phyloP scores from a whole-genome alignment of 1,140 invertebrate species.

The Diploscapter pachys region DNA sequence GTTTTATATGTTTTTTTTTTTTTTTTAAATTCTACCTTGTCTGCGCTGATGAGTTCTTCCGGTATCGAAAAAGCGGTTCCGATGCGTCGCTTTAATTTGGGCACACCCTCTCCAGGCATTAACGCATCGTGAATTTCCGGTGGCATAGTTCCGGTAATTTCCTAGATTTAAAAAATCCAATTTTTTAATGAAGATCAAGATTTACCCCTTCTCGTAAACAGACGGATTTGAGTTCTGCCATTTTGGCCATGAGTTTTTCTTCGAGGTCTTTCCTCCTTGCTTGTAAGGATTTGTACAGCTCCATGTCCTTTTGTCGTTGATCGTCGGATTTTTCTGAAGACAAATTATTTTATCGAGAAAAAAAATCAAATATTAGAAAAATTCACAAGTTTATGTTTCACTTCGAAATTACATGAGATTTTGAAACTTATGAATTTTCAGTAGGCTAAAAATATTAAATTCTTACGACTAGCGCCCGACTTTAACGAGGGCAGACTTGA shows the following conservation, averaged over 20 bases:
- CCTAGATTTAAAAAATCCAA: constrained; percentile 44
- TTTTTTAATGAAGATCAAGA: too few species aligned
- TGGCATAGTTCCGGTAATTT: constrained; percentile 77
- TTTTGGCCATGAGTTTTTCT: constrained; percentile 71
- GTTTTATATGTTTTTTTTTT: too few species aligned
- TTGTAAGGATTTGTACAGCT: too few species aligned
- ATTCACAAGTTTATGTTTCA: too few species aligned
- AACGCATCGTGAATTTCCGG: constrained; percentile 73
- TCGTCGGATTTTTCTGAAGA: constrained; percentile 52
- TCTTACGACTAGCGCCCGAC: constrained; percentile 5
- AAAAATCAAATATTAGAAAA: too few species aligned
- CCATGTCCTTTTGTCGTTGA: constrained; percentile 32
- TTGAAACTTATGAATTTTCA: too few species aligned
- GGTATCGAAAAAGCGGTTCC: constrained; percentile 72
- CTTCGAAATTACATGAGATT: too few species aligned
- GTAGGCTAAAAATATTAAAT: too few species aligned
- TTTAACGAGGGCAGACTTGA: constrained; percentile 57
- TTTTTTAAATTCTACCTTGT: constrained; percentile 65
- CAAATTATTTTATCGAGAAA: too few species aligned
- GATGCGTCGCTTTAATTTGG: constrained; percentile 68
- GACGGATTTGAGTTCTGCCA: constrained; percentile 74
- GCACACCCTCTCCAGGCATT: constrained; percentile 71
- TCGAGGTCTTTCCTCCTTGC: constrained; percentile 59
- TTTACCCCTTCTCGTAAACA: constrained; percentile 73
- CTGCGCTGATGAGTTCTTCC: constrained; percentile 68